Evolutionary conservation across 2,888 invertebrate species (phyloP).

Genomic region (Pammene fasciana): DNA sequence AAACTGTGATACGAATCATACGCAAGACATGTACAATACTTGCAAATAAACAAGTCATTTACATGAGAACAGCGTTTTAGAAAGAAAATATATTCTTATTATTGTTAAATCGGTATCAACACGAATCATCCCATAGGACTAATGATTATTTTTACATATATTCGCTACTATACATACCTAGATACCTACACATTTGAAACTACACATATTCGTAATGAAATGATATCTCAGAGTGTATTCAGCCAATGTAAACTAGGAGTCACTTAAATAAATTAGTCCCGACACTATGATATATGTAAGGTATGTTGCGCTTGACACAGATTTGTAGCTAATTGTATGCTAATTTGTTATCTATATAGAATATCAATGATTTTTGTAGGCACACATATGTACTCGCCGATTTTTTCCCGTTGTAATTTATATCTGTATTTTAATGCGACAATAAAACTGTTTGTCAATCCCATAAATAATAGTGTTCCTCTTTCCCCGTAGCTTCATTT

Average conservation of each 20-base stretch:
- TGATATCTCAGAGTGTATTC: conserved; percentile 14
- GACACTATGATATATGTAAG: conserved; percentile 13
- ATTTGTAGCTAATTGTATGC: conserved; percentile 39
- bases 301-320: conserved; percentile 29
- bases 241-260: conserved; percentile 32
- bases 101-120: too few species aligned
- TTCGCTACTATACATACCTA: too few species aligned
- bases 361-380: conserved; percentile 20
- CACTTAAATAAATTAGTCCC: conserved; percentile 22
- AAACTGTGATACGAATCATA: too few species aligned
- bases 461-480: too few species aligned
- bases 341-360: conserved; percentile 23
- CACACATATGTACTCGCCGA: background rate
- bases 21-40: background rate
- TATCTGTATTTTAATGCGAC: too few species aligned
- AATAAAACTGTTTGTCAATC: too few species aligned
- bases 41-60: too few species aligned
- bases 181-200: background rate
- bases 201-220: background rate
- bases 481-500: too few species aligned
- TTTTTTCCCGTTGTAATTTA: background rate
- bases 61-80: too few species aligned
- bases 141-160: too few species aligned
- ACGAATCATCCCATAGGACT: too few species aligned
- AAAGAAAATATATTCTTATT: too few species aligned